Base-by-base conservation (phyloP, 1,140 invertebrate genomes). In the Vanessa atalanta region DNA sequence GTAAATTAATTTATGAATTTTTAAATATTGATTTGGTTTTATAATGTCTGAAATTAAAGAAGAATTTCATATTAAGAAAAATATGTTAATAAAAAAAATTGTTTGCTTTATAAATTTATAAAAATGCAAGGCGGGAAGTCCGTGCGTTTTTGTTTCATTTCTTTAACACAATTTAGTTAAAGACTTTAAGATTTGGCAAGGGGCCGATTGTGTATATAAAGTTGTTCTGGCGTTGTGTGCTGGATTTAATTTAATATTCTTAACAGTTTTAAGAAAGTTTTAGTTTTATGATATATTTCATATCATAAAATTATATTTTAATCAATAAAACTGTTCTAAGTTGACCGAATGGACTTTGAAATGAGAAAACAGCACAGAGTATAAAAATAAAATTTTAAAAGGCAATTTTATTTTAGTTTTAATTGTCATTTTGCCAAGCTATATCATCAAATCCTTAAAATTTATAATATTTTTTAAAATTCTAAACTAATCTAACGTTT, bases 111-210 rank as follows among this genome's bases (percentile, higher is more conserved):
- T 73, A 65, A 77, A 70, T 72, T 61, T 48, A 74, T 78, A 74
- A 78, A 78, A 78, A 78, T 78, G 76, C 76, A 75, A 72, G 76
- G 69, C 73, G 71, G 76, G 77, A 75, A 75, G 74, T 75, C 73
- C 67, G 70, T 77, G 77, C 75, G 77, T 81, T 81, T 81, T 81
- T 81, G 75, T 77, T 81, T 81, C 77, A 81, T 79, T 81, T 77
- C 77, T 81, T 80, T 81, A 79, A 81, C 75, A 73, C 79, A 71
- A 81, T 81, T 81, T 76, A 76, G 70, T 76, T 76, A 81, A 81
- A 79, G 78, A 76, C 77, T 81, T 81, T 81, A 76, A 77, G 79
- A 81, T 81, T 81, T 81, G 79, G 79, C 79, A 79, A 77, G 77
- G 70, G 71, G 70, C 77, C 74, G 73, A 79, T 77, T 73, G 73